A percentile compares a stretch with the other conserved stretches of the same genome.
Conservation (phyloP, 1,140 invertebrate genomes). For the Globodera rostochiensis region DNA sequence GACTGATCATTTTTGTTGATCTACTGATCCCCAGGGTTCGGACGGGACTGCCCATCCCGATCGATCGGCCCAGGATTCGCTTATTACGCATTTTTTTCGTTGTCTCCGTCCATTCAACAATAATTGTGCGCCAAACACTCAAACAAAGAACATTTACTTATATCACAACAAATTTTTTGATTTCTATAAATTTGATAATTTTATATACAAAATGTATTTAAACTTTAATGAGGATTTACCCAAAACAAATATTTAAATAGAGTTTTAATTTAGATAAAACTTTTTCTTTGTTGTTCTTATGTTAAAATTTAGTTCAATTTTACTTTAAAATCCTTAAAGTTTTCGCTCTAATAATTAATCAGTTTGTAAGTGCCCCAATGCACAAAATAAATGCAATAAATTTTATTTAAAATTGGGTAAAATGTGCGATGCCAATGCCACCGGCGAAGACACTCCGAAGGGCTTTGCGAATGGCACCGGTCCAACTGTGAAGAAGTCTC, state of each 20-base stretch:
- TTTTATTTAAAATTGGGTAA: not conserved
- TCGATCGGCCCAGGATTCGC: not conserved
- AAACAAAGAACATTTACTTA: not conserved
- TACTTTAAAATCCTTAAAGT: no score
- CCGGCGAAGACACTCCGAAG: not conserved
- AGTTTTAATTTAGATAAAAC: constrained; percentile 8
- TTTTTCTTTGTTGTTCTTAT: not conserved
- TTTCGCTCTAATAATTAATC: no score
- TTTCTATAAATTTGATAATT: constrained; percentile 8
- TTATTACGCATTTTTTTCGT: not conserved
- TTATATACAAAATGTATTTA: no score
- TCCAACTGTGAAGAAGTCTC: not conserved
- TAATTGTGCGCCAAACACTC: not conserved
- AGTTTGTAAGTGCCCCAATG: not conserved
- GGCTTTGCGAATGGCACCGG: not conserved
- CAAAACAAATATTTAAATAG: not conserved
- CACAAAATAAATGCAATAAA: no score
- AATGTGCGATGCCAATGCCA: not conserved
- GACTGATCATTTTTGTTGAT: not conserved
- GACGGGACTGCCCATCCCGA: not conserved
- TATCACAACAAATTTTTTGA: not conserved
- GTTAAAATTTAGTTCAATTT: no score
- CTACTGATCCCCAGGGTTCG: not conserved
- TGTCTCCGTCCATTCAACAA: not conserved
- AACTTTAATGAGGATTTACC: no score